Base-by-base conservation (phyloP, 2,888 invertebrate genomes). In the Papilio elwesi region DNA sequence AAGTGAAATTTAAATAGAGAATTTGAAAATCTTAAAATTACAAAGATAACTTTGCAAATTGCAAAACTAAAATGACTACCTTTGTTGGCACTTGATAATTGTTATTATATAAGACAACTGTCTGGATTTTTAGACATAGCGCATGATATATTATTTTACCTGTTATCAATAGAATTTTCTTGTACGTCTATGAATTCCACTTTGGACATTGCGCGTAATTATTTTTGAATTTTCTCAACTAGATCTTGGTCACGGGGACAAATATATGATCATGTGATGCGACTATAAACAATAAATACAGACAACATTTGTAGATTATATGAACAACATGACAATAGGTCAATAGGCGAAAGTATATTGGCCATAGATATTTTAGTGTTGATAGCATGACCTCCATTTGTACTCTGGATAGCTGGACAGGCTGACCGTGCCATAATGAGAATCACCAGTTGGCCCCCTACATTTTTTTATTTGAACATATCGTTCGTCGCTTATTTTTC, bases 191-290 rank as follows among this genome's bases (percentile, higher is more conserved):
- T 90, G 86, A 95, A 94, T 87, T 88, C 85, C 76, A 90, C 88
- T 91, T 93, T 90, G 77, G 90, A 88, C 92, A 93, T 92, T 91
- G 89, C 90, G 87, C 87, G 87, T 87, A 91, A 93, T 93, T 94
- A 94, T 94, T 95, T 95, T 95, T 95, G 94, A 95, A 95, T 95
- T 95, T 95, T 90, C 93, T 92, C 94, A 90, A 94, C 92, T 94
- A 95, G 95, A 95, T 96, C 96, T 94, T 95, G 95, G 95, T 96
- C 96, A 96, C 95, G 95, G 95, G 96, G 94, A 95, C 95, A 95
- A 95, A 94, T 90, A 91, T 94, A 92, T 91, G 95, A 95, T 96
- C 96, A 96, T 96, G 96, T 96, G 96, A 96, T 89, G 81, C 82
- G 67, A 75, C 78, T 85, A 92, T 82, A 90, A 87, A 89, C 86